Evolutionary conservation across 2,113 vertebrate species (phyloP).

Genomic region (Bambusicola thoracicus): DNA sequence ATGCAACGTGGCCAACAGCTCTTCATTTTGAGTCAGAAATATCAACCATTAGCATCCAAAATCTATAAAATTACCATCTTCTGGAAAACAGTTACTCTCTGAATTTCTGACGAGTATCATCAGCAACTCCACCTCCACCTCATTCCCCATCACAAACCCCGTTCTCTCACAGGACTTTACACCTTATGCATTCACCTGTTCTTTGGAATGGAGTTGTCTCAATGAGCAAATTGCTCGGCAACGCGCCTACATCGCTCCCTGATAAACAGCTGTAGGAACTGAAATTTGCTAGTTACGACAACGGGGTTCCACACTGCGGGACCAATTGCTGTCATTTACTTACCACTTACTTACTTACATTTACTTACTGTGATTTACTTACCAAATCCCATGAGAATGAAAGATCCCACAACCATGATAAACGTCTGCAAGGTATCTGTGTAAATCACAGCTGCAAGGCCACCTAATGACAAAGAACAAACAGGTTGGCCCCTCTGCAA

Average conservation of each 20-base stretch:
- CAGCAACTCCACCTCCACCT: not conserved
- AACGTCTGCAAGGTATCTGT: constrained; percentile 93
- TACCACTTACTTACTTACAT: too few species aligned
- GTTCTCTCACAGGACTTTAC: not conserved
- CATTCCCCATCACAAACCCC: not conserved
- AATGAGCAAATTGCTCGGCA: not conserved
- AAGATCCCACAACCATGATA: constrained; percentile 94
- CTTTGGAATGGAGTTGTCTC: not conserved
- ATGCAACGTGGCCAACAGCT: not conserved
- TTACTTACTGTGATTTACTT: constrained; percentile 64
- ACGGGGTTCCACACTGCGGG: not conserved
- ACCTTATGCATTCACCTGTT: not conserved
- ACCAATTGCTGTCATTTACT: constrained; percentile 49
- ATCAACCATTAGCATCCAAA: not conserved
- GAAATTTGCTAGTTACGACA: not conserved
- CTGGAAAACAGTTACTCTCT: not conserved
- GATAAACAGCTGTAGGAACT: not conserved
- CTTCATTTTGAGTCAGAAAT: not conserved
- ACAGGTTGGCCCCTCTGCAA: not conserved
- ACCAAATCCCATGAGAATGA: constrained; percentile 94
- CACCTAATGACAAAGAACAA: constrained; percentile 76
- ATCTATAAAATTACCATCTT: not conserved
- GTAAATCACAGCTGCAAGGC: constrained; percentile 96
- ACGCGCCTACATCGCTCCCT: not conserved
- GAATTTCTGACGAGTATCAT: not conserved